Base-by-base conservation (phyloP, 2,888 invertebrate genomes). In the Plebejus argus region DNA sequence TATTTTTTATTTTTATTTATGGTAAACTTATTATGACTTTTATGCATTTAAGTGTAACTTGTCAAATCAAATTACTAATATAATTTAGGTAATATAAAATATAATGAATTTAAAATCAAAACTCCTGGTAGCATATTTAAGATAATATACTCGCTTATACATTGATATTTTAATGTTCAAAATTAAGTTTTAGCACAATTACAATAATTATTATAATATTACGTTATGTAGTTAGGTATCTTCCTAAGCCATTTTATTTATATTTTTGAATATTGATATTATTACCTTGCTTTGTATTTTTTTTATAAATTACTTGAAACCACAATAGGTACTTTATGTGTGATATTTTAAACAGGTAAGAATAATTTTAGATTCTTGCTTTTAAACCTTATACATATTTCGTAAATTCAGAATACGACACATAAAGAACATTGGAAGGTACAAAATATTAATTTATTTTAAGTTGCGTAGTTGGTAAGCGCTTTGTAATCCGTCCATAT, bases 171-270 rank as follows among this genome's bases (percentile, higher is more conserved):
- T 18, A 18, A 28, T 66, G 4, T 66, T 66, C 6, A 18, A 28
- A 66, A 12, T 28, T 66, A 66, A 18, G 61, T 28, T 33, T 66
- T 66, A 28, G 66, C 23, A 33, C 66, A 61, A 23, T 61, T 61
- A 12, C 3, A 66, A 28, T 33, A 6, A 33, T 61, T 61, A 12
- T 1, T 33, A 28, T 33, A 15, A 33, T 66, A 66, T 28, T 66
- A 66, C 66, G 6, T 66, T 33, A 66, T 2, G 28, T 66, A 15
- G 20, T 3, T 66, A 33, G 28, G 28, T 66, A 28, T 66, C 28
- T 66, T 66, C 66, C 66, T 66, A 66, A 66, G 66, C 66, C 66
- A 66, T 66, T 66, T 66, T 33, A 66, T 66, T 66, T 28, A 66
- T n/a, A n/a, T n/a, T 66, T 66, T 66, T 45, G 10, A 45, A 66